These are phyloP conservation scores for Notodromas monacha DNA, from an alignment of 2,888 invertebrate genomes.

Conservation along the genomic window DNA sequence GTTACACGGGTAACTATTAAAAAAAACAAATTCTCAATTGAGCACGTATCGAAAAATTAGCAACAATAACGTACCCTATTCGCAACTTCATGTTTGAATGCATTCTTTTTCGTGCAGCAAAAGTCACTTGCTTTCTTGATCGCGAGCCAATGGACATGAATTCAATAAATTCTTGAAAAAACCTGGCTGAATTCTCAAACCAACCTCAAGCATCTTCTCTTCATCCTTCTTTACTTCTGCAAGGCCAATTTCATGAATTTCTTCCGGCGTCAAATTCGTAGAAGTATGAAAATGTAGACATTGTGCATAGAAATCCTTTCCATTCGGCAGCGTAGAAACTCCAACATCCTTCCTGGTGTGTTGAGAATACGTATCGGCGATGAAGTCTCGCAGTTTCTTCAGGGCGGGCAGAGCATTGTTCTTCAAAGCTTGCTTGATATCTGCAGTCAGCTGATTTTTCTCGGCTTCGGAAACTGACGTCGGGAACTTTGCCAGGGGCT, in stretches of 20 bases:
- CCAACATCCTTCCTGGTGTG: conserved; percentile 13
- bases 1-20: too few relatives aligned
- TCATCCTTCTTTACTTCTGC: conserved; percentile 14
- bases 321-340: conserved; percentile 13
- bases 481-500: too few relatives aligned
- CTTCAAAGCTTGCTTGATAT: neutral
- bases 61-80: too few relatives aligned
- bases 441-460: neutral
- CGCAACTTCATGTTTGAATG: too few relatives aligned
- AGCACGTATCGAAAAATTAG: too few relatives aligned
- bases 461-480: too few relatives aligned
- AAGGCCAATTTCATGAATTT: conserved; percentile 14
- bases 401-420: conserved; percentile 10
- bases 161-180: too few relatives aligned
- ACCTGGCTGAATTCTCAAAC: neutral
- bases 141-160: too few relatives aligned
- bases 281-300: conserved; percentile 15
- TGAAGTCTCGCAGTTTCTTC: conserved; percentile 10
- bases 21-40: too few relatives aligned
- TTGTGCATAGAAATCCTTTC: conserved; percentile 13
- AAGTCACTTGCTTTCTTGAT: too few relatives aligned
- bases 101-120: too few relatives aligned
- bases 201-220: conserved; percentile 12
- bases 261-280: conserved; percentile 12
- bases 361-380: conserved; percentile 11